Conservation (phyloP, 2,888 invertebrate species). For the Salpingus planirostris region DNA sequence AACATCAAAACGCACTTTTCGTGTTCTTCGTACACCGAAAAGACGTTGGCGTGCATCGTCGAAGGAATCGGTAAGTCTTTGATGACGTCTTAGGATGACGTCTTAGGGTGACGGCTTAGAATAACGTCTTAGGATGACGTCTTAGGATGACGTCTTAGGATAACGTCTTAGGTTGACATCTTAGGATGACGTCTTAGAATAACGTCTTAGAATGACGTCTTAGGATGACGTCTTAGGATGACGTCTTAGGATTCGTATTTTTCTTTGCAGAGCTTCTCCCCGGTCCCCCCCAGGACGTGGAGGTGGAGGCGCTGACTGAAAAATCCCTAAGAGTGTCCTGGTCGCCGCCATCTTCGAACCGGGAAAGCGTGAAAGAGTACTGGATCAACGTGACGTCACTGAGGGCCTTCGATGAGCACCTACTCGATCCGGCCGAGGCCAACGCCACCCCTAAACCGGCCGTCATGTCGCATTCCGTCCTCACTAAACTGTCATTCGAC, state of each 20-base stretch:
- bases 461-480: constrained; percentile 37
- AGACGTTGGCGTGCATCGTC: constrained; percentile 73
- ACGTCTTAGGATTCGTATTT: background rate
- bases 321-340: constrained; percentile 64
- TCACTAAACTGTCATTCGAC: constrained; percentile 50
- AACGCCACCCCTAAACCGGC: constrained; percentile 29
- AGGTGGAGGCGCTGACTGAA: constrained; percentile 64
- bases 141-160: too few species aligned
- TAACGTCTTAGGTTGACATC: too few species aligned
- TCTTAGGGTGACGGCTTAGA: too few species aligned
- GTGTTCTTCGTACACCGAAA: constrained; percentile 73
- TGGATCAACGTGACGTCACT: constrained; percentile 64
- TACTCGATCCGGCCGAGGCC: constrained; percentile 44
- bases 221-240: too few species aligned
- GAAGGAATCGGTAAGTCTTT: constrained; percentile 59
- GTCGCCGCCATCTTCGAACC: constrained; percentile 55
- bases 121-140: too few species aligned
- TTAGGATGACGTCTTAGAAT: too few species aligned
- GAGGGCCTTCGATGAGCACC: constrained; percentile 56
- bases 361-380: constrained; percentile 57
- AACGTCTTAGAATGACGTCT: too few species aligned
- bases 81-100: too few species aligned
- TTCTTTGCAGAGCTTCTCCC: constrained; percentile 57
- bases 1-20: constrained; percentile 77
- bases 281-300: constrained; percentile 62